Evolutionary conservation across 2,797 vertebrate species (phyloP), one percentile per base, ranked within the genome.

Genomic region (Dromococcyx pavoninus): DNA sequence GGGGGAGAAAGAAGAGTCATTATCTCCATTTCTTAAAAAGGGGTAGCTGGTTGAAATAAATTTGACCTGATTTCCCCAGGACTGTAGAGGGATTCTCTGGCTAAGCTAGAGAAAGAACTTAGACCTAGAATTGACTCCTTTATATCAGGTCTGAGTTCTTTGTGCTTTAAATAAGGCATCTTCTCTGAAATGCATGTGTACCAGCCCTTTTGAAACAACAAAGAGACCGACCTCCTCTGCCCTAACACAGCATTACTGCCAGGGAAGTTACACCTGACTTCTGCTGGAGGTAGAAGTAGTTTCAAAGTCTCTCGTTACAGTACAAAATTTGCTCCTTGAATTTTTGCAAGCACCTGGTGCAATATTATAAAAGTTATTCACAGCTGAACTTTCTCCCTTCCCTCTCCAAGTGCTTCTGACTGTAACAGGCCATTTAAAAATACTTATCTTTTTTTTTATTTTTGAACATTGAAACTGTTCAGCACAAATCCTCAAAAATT

Each of bases 391-490:
- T 74, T 54, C 33, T 91, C 62, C 48, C 22, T 86, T 89, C 73
- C 32, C 41, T 75, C 37, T 37, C 69, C 85, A 66, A 92, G 35
- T 74, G 19, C 35, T 94, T 82, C 66, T 88, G 72, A 86, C 37
- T 43, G 27, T 56, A 88, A 70, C 54, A 89, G 70, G 23, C 46
- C n/a, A 7, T 81, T 96, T 95, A 95, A 97, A 96, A 95, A 94
- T 95, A 95, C 58, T 69, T 44, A 41, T 48, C 25, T 67, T 48
- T 50, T 4, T 1, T 48, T 4, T 64, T 46, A 57, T 21, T 14
- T 9, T 17, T n/a, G 24, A 62, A 61, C 0, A 2, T 73, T 79
- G 89, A 88, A 78, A 32, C 48, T 76, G 28, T 19, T 92, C 57
- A 67, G 48, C 25, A 78, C 21, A 91, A 84, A 93, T 73, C 79